Percentiles rank a stretch among this genome's conserved stretches.
These are phyloP conservation scores for Hirtodrosophila confusa DNA, from an alignment of 2,888 invertebrate species.

Conservation along the genomic window DNA sequence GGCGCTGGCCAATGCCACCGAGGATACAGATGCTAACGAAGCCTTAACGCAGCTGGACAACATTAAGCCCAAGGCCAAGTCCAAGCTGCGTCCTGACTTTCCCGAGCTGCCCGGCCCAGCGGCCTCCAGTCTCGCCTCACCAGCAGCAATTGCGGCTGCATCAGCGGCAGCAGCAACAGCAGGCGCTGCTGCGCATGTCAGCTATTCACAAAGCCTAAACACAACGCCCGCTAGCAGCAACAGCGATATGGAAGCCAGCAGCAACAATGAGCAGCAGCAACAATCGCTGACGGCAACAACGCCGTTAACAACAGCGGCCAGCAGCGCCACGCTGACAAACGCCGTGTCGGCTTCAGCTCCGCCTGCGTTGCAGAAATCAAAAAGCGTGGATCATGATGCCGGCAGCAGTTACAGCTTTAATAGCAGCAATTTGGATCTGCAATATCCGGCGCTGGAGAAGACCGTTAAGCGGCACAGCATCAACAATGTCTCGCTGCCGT, in stretches of 20 bases:
- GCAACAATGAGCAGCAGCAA: constrained; percentile 27
- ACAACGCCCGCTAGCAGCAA: constrained; percentile 17
- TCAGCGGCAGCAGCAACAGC: constrained; percentile 1
- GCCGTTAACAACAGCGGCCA: constrained; percentile 7
- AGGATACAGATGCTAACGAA: constrained; percentile 27
- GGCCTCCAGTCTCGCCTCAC: neutral
- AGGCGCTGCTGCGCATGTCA: constrained; percentile 37
- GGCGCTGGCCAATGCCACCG: constrained; percentile 52
- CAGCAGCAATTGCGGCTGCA: neutral
- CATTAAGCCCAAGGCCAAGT: constrained; percentile 42
- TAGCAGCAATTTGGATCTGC: constrained; percentile 82
- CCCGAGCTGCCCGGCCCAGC: constrained; percentile 57
- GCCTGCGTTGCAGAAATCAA: constrained; percentile 82
- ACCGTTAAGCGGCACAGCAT: constrained; percentile 83
- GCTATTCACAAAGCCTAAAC: constrained; percentile 61
- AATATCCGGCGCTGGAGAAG: constrained; percentile 85
- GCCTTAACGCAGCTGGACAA: neutral
- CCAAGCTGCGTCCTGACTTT: constrained; percentile 57
- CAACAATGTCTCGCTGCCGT: constrained; percentile 63
- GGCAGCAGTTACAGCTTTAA: constrained; percentile 68
- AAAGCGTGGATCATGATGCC: constrained; percentile 83
- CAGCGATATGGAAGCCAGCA: constrained; percentile 20
- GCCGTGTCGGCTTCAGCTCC: constrained; percentile 33
- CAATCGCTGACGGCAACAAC: constrained; percentile 11
- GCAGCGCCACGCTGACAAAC: neutral